Conservation (phyloP, 2,113 vertebrate species). For the Cervus canadensis region DNA sequence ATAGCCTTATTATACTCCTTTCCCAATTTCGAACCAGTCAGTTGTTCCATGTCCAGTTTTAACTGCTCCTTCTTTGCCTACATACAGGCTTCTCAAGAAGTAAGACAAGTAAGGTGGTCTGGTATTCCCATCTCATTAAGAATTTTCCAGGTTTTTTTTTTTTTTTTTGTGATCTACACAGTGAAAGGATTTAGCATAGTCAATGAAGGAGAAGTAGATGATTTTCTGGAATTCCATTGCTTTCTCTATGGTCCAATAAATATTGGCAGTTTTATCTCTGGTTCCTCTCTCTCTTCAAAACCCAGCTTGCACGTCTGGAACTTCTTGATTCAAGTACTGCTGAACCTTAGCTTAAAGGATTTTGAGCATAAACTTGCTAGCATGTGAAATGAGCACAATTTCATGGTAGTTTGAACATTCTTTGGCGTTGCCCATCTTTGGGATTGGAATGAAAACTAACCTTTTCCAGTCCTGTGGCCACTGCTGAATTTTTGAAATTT, state of each 20-base stretch:
- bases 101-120: neutral
- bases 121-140: neutral
- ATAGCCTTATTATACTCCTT: neutral
- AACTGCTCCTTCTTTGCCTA: neutral
- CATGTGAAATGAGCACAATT: neutral
- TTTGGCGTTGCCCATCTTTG: neutral
- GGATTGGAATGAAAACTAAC: neutral
- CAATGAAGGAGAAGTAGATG: neutral
- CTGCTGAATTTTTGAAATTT: neutral
- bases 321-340: neutral
- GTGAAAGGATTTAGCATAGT: neutral
- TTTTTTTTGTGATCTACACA: neutral
- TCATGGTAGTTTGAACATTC: neutral
- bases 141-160: neutral
- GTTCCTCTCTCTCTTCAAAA: neutral
- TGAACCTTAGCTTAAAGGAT: neutral
- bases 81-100: neutral
- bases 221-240: neutral
- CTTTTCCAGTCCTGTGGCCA: neutral
- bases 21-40: neutral
- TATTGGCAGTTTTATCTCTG: neutral
- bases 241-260: neutral
- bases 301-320: neutral
- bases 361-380: neutral
- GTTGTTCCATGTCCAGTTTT: neutral